Base-by-base conservation (phyloP, 2,113 vertebrate genomes). In the Takifugu bimaculatus region DNA sequence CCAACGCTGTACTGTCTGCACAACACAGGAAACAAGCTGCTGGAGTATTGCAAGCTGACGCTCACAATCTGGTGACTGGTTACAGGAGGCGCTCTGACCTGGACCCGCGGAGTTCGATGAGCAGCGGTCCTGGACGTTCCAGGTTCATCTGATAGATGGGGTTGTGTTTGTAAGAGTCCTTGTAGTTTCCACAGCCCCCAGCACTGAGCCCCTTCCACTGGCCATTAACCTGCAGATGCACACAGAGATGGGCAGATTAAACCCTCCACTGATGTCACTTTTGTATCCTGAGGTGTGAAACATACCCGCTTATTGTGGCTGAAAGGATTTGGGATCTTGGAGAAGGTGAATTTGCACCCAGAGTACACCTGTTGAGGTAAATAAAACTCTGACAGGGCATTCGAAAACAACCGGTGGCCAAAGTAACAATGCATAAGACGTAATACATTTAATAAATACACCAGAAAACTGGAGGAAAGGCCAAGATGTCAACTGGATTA, bases 181-280 rank as follows among this genome's bases (percentile, higher is more conserved):
- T 95, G 65, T 98, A 97, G 80, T 98, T 99, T 35, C 94, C 94
- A 88, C 97, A 99, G 14, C 96, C 97, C 44, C 97, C 97, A 13
- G 97, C 95, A 62, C 86, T 95, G 43, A 79, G 74, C 9, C 94
- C 95, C 75, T 95, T 98, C 96, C 97, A 99, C 73, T 97, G 95
- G 20, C 96, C 97, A 51, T 97, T 98, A 45, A 97, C 82, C 97
- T 99, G 81, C 44, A 42, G 70, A 75, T 29, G 20, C 5, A 50
- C 4, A 6, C 44, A 1, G 25, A 25, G 15, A 25, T 5, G 6
- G 5, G 1, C n/a, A 4, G 47, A 1, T 50, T n/a, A 50, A 26
- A 26, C 27, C 6, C 2, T 0, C 35, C 35, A 10, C 35, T 35
- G 1, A 7, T 35, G 7, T 11, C 35, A 39, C 1, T 2, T 11